These are phyloP conservation scores for Siderastrea radians DNA, from an alignment of 92 coral and sea anemone species.

Conservation along the genomic window DNA sequence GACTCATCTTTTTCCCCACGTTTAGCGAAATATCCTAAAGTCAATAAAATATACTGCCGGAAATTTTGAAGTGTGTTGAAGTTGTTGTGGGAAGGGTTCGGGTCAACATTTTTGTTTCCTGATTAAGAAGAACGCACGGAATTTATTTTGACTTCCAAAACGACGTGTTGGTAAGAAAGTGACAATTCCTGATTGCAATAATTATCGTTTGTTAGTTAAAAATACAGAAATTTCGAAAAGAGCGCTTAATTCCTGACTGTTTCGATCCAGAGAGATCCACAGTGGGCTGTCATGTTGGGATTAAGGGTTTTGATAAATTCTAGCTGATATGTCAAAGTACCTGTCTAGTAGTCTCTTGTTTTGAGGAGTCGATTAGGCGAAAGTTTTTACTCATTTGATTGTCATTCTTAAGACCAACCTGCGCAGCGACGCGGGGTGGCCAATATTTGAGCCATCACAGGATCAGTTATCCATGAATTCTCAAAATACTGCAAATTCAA, in stretches of 20 bases:
- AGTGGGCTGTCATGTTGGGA: conserved; percentile 4
- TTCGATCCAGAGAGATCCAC: background rate
- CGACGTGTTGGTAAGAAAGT: background rate
- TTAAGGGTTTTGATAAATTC: background rate
- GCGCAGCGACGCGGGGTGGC: conserved; percentile 73
- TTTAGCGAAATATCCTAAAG: background rate
- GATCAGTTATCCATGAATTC: conserved; percentile 66
- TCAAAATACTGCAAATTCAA: conserved; percentile 84
- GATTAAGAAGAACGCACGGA: conserved; percentile 1
- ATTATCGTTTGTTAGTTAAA: background rate
- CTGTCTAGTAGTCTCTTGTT: conserved; percentile 28
- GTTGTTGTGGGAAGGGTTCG: conserved; percentile 16
- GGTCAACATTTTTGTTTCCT: conserved; percentile 13
- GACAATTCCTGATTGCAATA: background rate
- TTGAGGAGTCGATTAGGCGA: conserved; percentile 15
- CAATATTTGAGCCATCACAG: conserved; percentile 48
- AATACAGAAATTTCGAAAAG: background rate
- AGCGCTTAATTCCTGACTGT: background rate
- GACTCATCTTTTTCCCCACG: background rate
- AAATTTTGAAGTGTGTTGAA: conserved; percentile 17
- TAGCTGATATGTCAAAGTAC: conserved; percentile 18
- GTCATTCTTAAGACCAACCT: conserved; percentile 35
- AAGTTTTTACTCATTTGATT: conserved; percentile 23
- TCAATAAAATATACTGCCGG: conserved; percentile 18
- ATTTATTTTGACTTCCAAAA: conserved; percentile 15